These are phyloP conservation scores for Aradophagus sp. DNA, from an alignment of 1,140 invertebrate species.

Conservation along the genomic window DNA sequence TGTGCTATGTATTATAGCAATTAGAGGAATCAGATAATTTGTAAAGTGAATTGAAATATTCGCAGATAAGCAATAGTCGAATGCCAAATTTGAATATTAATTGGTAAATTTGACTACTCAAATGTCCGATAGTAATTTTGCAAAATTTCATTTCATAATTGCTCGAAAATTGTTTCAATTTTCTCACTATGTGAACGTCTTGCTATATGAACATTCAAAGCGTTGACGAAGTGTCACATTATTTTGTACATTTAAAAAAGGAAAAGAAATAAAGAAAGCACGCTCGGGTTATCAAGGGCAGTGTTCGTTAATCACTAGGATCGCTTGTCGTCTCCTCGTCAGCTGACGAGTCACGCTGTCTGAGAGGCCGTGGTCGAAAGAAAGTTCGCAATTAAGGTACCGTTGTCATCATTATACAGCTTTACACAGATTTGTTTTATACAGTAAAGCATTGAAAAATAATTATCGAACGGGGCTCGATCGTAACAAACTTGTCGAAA, in stretches of 20 bases:
- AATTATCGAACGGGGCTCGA: not conserved
- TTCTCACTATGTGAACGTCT: not conserved
- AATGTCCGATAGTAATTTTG: no score
- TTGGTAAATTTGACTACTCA: no score
- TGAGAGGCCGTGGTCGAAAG: constrained; percentile 1
- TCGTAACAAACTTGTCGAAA: no score
- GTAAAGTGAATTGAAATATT: no score
- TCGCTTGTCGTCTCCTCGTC: constrained; percentile 43
- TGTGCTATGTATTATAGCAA: no score
- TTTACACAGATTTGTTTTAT: no score
- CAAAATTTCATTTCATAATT: no score
- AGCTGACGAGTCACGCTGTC: constrained; percentile 27
- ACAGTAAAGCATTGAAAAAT: not conserved
- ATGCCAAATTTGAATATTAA: no score
- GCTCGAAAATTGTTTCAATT: not conserved
- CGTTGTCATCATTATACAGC: no score
- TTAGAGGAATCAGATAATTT: no score
- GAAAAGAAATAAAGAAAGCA: constrained; percentile 37
- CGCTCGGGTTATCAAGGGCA: constrained; percentile 39
- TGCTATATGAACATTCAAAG: no score
- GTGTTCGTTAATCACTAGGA: constrained; percentile 44
- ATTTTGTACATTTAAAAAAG: not conserved
- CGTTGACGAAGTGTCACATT: constrained; percentile 31
- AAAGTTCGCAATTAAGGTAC: not conserved
- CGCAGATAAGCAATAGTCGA: no score